These are phyloP conservation scores for Perithous albicinctus DNA, from an alignment of 2,888 invertebrate species.

Conservation along the genomic window DNA sequence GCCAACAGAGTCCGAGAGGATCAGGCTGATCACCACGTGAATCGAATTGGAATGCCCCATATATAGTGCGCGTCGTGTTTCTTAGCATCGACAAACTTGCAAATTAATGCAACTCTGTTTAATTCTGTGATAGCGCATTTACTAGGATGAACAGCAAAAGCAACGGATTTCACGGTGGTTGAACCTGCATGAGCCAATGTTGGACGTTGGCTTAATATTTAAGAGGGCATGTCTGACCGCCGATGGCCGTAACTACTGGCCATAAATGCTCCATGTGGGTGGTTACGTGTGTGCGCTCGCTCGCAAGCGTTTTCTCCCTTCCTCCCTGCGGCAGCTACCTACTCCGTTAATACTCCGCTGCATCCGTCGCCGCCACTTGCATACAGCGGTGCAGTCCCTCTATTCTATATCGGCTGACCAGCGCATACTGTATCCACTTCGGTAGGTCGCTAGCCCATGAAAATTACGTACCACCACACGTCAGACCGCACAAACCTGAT, in stretches of 20 bases:
- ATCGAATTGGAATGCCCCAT: background rate
- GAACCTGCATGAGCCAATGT: conserved; percentile 18
- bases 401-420: conserved; percentile 42
- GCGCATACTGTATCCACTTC: conserved; percentile 44
- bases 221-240: conserved; percentile 40
- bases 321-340: background rate
- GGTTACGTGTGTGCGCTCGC: conserved; percentile 15
- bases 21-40: too few species aligned
- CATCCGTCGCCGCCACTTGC: conserved; percentile 40
- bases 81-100: background rate
- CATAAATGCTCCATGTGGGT: too few species aligned
- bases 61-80: background rate
- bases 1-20: too few species aligned
- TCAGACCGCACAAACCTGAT: conserved; percentile 35
- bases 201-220: conserved; percentile 29
- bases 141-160: background rate
- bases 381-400: conserved; percentile 23
- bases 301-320: conserved; percentile 15
- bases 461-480: conserved; percentile 32
- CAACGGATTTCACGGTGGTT: conserved; percentile 15
- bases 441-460: conserved; percentile 14
- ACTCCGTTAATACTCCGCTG: conserved; percentile 1
- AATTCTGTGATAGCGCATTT: background rate
- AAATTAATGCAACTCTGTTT: background rate
- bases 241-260: conserved; percentile 39